phyloP scores from a whole-genome alignment of 92 coral and sea anemone genomes.

The Ricordea florida region DNA sequence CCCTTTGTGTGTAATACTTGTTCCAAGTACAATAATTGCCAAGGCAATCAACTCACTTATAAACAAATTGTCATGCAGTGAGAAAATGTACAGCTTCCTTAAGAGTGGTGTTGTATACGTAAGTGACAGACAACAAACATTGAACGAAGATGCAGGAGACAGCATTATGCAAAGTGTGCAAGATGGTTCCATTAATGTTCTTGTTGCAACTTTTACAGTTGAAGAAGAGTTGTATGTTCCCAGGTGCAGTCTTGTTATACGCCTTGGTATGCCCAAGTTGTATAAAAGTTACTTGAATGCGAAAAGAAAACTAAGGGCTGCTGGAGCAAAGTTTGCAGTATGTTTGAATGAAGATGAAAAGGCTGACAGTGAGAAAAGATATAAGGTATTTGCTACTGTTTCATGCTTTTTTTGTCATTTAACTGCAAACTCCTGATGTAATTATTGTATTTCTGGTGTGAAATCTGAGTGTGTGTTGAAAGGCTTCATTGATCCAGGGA shows the following conservation, averaged over 20 bases:
- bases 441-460: not conserved
- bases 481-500: too few species aligned
- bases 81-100: constrained; percentile 34
- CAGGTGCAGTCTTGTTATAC: constrained; percentile 72
- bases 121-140: constrained; percentile 20
- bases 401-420: not conserved
- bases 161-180: constrained; percentile 53
- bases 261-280: constrained; percentile 69
- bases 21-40: not conserved
- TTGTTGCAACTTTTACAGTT: constrained; percentile 65
- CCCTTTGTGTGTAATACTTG: too few species aligned
- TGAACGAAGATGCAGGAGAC: not conserved
- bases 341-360: constrained; percentile 30
- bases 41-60: not conserved
- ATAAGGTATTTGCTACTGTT: not conserved
- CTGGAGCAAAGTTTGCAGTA: constrained; percentile 62
- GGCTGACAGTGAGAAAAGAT: not conserved
- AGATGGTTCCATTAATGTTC: constrained; percentile 73
- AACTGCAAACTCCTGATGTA: not conserved
- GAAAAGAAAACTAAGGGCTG: constrained; percentile 59
- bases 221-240: constrained; percentile 56
- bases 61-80: not conserved
- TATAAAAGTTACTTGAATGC: constrained; percentile 51
- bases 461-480: not conserved
- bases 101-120: constrained; percentile 57